These are phyloP conservation scores for Ennomos quercinarius DNA, from an alignment of 2,888 invertebrate genomes.

Conservation along the genomic window DNA sequence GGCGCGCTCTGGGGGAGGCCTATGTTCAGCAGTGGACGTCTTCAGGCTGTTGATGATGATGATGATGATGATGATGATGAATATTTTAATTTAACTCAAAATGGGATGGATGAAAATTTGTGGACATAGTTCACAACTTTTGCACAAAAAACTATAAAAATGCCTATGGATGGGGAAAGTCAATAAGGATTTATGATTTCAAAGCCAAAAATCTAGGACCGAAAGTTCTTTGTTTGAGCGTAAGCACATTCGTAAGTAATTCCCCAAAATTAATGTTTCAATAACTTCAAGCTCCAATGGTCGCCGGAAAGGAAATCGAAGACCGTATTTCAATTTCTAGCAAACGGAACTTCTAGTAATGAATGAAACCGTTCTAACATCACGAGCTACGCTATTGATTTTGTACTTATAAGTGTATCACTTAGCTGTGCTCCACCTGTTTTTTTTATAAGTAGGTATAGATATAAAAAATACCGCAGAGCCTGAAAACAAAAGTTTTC, in stretches of 20 bases:
- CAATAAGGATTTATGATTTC: too few species aligned
- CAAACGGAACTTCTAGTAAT: conserved; percentile 11
- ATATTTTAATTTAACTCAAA: too few species aligned
- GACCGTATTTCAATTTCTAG: conserved; percentile 20
- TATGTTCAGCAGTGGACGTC: too few species aligned
- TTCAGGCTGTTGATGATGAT: too few species aligned
- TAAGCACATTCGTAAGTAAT: conserved; percentile 9
- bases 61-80: too few species aligned
- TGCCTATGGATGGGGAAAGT: too few species aligned
- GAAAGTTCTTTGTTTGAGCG: conserved; percentile 11
- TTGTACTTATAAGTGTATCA: not conserved
- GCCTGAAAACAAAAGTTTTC: too few species aligned
- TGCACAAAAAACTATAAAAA: too few species aligned
- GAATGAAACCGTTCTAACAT: not conserved
- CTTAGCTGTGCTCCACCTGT: not conserved
- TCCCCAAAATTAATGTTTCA: conserved; percentile 23
- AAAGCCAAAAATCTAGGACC: not conserved
- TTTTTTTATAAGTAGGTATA: not conserved
- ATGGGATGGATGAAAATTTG: too few species aligned
- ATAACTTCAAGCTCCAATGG: conserved; percentile 19
- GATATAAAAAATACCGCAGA: too few species aligned
- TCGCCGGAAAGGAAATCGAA: conserved; percentile 24
- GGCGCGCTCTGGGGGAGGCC: too few species aligned
- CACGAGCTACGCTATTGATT: not conserved
- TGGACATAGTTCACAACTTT: too few species aligned